phyloP scores from a whole-genome alignment of 1,140 invertebrate species.

The Hetaerina americana region DNA sequence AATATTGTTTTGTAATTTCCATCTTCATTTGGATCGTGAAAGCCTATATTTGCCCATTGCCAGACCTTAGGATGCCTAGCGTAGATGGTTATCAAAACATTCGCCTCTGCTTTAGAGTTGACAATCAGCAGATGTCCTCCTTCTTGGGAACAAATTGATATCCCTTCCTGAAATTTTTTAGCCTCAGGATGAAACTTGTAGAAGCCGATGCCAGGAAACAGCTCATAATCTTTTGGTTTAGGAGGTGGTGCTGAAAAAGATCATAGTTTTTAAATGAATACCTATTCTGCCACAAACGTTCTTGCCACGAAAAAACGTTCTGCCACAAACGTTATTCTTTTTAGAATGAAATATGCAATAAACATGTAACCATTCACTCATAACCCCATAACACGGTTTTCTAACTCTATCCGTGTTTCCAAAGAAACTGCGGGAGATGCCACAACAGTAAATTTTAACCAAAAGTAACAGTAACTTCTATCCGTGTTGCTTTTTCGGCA shows the following conservation, averaged over 20 bases:
- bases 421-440: no score
- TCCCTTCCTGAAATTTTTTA: slow-evolving; percentile 26
- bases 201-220: slow-evolving; percentile 16
- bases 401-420: no score
- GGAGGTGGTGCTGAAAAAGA: neutral
- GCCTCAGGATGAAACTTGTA: slow-evolving; percentile 27
- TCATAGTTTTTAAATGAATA: no score
- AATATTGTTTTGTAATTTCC: neutral
- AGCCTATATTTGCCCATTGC: neutral
- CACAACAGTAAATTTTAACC: no score
- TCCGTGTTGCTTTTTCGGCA: no score
- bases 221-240: slow-evolving; percentile 6
- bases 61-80: neutral
- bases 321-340: no score
- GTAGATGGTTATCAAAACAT: neutral
- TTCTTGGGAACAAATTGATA: slow-evolving; percentile 24
- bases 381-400: no score
- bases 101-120: slow-evolving; percentile 24
- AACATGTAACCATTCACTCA: no score
- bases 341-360: no score
- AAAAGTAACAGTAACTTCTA: no score
- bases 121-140: slow-evolving; percentile 26
- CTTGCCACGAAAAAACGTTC: no score
- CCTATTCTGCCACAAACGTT: no score
- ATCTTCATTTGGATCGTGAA: neutral